Conservation (phyloP, 2,113 vertebrate species). For the Trochalopteron elliotii region DNA sequence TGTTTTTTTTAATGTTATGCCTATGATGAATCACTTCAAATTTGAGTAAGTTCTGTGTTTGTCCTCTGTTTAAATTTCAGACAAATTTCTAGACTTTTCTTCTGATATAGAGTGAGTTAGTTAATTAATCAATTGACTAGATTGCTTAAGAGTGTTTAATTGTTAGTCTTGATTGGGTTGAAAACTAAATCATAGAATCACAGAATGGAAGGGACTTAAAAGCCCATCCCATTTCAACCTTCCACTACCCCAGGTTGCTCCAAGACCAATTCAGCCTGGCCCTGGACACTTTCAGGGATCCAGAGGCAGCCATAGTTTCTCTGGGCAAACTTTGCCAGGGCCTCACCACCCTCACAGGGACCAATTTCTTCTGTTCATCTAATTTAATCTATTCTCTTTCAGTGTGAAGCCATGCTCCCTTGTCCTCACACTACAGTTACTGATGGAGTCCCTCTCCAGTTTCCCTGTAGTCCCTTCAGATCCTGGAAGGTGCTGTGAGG, state of each 20-base stretch:
- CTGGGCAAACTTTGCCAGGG: not conserved
- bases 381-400: not conserved
- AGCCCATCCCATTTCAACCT: not conserved
- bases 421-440: not conserved
- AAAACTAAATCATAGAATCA: not conserved
- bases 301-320: not conserved
- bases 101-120: not conserved
- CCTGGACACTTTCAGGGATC: not conserved
- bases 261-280: not conserved
- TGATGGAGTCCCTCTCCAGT: not conserved
- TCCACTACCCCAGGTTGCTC: not conserved
- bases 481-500: not conserved
- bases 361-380: not conserved
- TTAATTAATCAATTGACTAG: not conserved
- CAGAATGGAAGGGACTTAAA: not conserved
- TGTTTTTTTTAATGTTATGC: not conserved
- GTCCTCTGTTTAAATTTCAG: not conserved
- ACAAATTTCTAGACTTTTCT: not conserved
- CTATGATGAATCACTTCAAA: not conserved
- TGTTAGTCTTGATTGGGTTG: not conserved
- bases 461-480: not conserved
- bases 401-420: not conserved
- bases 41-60: not conserved
- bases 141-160: not conserved
- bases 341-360: not conserved